phyloP scores from a whole-genome alignment of 1,140 invertebrate species.

The Piezodorus guildinii region DNA sequence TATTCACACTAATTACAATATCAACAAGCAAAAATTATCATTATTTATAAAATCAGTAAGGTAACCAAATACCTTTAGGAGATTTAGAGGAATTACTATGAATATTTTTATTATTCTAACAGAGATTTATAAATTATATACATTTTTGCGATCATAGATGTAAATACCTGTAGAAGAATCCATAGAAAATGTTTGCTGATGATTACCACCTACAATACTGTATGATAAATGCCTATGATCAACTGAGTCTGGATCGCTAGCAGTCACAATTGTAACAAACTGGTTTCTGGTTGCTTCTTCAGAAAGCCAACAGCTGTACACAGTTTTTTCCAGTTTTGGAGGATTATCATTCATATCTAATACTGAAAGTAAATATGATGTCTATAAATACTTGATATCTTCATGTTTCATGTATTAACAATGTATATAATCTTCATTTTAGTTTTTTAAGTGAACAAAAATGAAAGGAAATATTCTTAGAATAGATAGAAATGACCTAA shows the following conservation, averaged over 20 bases:
- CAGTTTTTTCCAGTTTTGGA: slow-evolving; percentile 69
- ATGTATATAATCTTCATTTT: no score
- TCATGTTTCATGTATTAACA: not conserved
- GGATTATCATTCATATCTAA: slow-evolving; percentile 79
- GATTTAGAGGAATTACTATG: no score
- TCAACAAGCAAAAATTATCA: not conserved
- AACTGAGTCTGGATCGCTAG: slow-evolving; percentile 71
- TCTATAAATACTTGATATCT: not conserved
- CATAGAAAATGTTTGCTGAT: slow-evolving; percentile 72
- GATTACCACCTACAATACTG: slow-evolving; percentile 72
- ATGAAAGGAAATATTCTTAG: no score
- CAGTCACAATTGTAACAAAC: slow-evolving; percentile 75
- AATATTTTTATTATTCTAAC: no score
- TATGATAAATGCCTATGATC: slow-evolving; percentile 65
- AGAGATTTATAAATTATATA: not conserved
- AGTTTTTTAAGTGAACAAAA: no score
- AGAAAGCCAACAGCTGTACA: slow-evolving; percentile 67
- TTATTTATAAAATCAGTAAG: no score
- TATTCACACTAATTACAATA: no score
- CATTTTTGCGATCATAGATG: no score
- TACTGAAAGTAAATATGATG: slow-evolving; percentile 39
- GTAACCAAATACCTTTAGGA: no score
- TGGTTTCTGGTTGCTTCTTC: slow-evolving; percentile 72
- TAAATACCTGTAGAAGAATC: slow-evolving; percentile 47
- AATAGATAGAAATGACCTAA: no score